Base-by-base conservation (phyloP, 1,140 invertebrate species). In the Nylanderia fulva region DNA sequence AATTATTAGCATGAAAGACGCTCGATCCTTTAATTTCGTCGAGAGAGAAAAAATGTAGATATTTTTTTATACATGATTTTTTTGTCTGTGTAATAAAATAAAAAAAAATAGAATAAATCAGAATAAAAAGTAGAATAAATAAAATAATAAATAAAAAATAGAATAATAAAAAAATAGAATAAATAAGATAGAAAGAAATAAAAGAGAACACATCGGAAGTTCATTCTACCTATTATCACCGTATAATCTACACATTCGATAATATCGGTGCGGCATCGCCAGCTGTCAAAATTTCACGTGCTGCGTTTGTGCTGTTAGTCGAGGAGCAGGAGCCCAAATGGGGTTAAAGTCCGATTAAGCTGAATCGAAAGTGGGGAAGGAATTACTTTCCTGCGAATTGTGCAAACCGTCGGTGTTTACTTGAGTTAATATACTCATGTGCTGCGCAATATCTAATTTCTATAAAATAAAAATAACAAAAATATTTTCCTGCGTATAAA, bases 251-350 rank as follows among this genome's bases (percentile, higher is more conserved):
- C 48, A 48, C 5, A 24, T 74, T 61, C 27, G 36, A 63, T 18
- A 21, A n/a, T 6, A 29, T 76, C 58, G 39, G n/a, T 39, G 24
- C 15, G 36, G 7, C 24, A 13, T 69, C 29, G 63, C 45, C 45
- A 39, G 76, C 63, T 79, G 76, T 79, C 63, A 79, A 79, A 79
- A 79, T 79, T 79, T 79, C 61, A 64, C 60, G 42, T 33, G 60
- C 63, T n/a, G 42, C 75, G 11, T 66, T 24, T 27, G 74, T n/a
- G 45, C 54, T 68, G 76, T 68, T 33, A 21, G n/a, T 27, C 76
- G n/a, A 27, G 27, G 63, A 69, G 63, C 61, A 21, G 27, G 63
- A 69, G 63, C 61, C 15, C 39, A 68, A 68, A 45, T 60, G 45
- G 63, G 74, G 63, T 79, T 54, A 79, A 79, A 79, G 63, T 48